Conservation (phyloP, 2,888 invertebrate genomes). For the Cylindroiulus punctatus region DNA sequence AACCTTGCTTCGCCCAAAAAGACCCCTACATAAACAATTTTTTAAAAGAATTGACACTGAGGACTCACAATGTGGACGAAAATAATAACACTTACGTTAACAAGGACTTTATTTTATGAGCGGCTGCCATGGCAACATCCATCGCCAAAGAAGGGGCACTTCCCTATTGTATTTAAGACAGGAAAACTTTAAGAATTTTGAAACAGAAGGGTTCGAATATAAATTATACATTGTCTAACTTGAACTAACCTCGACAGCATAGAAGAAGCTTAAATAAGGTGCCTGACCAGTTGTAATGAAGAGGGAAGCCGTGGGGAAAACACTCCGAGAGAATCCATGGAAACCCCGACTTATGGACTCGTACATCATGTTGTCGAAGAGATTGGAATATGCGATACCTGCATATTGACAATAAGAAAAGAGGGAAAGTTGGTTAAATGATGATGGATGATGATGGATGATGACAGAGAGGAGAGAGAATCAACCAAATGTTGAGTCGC, state of each 20-base stretch:
- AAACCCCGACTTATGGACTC: slow-evolving; percentile 74
- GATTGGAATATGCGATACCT: slow-evolving; percentile 77
- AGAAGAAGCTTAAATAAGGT: slow-evolving; percentile 89
- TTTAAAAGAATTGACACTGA: too few relatives aligned
- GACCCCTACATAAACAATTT: slow-evolving; percentile 22
- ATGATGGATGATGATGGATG: too few relatives aligned
- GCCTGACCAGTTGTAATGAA: slow-evolving; percentile 81
- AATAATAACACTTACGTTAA: slow-evolving; percentile 30
- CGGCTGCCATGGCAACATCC: slow-evolving; percentile 93
- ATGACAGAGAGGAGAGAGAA: too few relatives aligned
- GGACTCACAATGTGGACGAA: too few relatives aligned
- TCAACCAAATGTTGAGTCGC: too few relatives aligned
- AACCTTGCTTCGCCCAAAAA: slow-evolving; percentile 53
- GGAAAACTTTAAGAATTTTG: neutral
- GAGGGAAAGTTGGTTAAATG: too few relatives aligned
- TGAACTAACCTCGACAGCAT: slow-evolving; percentile 77
- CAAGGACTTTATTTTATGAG: slow-evolving; percentile 79
- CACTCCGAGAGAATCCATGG: slow-evolving; percentile 61
- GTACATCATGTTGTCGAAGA: slow-evolving; percentile 86
- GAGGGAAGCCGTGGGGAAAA: slow-evolving; percentile 79
- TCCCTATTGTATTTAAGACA: slow-evolving; percentile 69
- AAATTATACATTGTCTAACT: too few relatives aligned
- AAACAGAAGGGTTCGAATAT: slow-evolving; percentile 2
- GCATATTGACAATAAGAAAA: too few relatives aligned
- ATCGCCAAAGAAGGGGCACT: slow-evolving; percentile 82